Percentiles rank a stretch among this genome's conserved stretches.
phyloP scores from a whole-genome alignment of 2,113 vertebrate species.

The Eira barbara region DNA sequence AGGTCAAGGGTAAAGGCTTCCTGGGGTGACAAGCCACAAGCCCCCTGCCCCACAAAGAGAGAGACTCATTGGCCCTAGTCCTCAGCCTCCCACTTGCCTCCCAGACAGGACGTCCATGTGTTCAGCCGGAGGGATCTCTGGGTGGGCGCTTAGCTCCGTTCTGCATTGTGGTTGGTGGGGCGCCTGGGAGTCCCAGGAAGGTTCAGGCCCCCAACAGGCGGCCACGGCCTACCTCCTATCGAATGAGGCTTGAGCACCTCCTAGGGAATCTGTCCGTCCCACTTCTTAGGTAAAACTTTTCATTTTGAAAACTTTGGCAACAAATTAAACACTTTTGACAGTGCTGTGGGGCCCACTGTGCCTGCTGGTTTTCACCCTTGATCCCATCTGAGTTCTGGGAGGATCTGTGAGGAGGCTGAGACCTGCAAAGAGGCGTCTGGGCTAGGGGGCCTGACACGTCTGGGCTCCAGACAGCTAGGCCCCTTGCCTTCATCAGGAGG shows the following conservation, averaged over 20 bases:
- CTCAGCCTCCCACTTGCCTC: neutral
- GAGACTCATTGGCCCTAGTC: neutral
- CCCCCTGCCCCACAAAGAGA: neutral
- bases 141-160: neutral
- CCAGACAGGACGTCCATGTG: too few species aligned
- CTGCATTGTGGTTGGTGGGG: neutral
- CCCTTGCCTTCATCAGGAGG: neutral
- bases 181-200: neutral
- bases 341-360: neutral
- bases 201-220: neutral
- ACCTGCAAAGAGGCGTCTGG: neutral
- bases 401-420: neutral
- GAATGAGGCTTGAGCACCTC: neutral
- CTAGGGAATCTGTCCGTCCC: neutral
- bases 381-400: neutral
- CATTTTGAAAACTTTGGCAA: neutral
- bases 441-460: neutral
- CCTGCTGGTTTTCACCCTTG: neutral
- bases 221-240: neutral
- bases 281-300: neutral
- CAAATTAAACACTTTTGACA: neutral
- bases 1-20: neutral
- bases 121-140: neutral
- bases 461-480: neutral
- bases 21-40: neutral